Percentiles rank a stretch among this genome's conserved stretches.
Evolutionary conservation across 1,140 invertebrate species (phyloP).

Genomic region (Hirudo medicinalis): DNA sequence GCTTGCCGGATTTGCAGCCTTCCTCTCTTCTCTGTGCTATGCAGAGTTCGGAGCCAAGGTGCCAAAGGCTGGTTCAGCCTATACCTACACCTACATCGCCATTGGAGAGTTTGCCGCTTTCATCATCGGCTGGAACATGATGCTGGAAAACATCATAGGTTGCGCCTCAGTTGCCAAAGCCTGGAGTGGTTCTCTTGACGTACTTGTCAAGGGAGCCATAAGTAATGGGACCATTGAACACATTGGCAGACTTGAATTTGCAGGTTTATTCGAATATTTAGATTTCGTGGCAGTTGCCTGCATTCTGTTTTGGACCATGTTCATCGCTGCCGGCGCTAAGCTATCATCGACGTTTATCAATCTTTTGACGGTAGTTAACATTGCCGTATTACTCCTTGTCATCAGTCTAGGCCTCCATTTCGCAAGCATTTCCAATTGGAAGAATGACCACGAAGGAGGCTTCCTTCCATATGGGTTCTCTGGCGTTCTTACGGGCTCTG

Average conservation of each 20-base stretch:
- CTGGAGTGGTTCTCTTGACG: constrained; percentile 82
- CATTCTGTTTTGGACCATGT: constrained; percentile 30
- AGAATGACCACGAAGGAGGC: constrained; percentile 19
- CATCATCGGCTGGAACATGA: constrained; percentile 39
- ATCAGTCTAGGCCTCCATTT: constrained; percentile 41
- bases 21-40: constrained; percentile 74
- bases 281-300: constrained; percentile 61
- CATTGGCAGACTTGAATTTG: constrained; percentile 13
- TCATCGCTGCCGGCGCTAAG: constrained; percentile 60
- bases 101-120: constrained; percentile 37
- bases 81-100: constrained; percentile 36
- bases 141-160: constrained; percentile 39
- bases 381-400: constrained; percentile 40
- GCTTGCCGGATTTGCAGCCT: constrained; percentile 67
- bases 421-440: constrained; percentile 25
- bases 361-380: constrained; percentile 55
- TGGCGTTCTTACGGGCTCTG: constrained; percentile 26
- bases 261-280: constrained; percentile 49
- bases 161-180: constrained; percentile 78
- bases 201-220: constrained; percentile 52
- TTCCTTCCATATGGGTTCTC: constrained; percentile 26
- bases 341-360: constrained; percentile 59
- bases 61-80: constrained; percentile 37
- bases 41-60: constrained; percentile 71
- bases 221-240: constrained; percentile 38